Percentiles rank a stretch among this genome's conserved stretches.
phyloP scores from a whole-genome alignment of 2,113 vertebrate genomes.

The Coracopsis vasa region DNA sequence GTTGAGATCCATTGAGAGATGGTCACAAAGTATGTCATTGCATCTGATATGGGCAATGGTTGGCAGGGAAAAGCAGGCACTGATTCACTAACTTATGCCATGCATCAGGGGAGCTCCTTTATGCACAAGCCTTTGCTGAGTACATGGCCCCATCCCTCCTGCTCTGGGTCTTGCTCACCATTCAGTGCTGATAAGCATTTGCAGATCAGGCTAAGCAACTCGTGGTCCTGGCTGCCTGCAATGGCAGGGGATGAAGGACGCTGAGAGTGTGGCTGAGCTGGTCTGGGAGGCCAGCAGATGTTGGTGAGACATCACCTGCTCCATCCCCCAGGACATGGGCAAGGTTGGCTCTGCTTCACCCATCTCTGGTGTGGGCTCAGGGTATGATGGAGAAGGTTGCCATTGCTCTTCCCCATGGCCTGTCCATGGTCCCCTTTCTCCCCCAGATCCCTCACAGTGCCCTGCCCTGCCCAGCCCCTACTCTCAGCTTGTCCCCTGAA shows the following conservation, averaged over 20 bases:
- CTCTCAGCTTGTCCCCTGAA: accelerated
- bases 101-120: not conserved
- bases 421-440: not conserved
- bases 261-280: not conserved
- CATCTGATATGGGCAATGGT: not conserved
- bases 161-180: not conserved
- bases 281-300: not conserved
- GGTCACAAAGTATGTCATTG: not conserved
- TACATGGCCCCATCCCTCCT: not conserved
- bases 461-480: not conserved
- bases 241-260: not conserved
- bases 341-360: not conserved
- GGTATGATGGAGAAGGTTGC: not conserved
- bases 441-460: not conserved
- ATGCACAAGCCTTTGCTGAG: not conserved
- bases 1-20: not conserved
- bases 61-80: not conserved
- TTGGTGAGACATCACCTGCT: not conserved
- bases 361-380: not conserved
- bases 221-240: not conserved
- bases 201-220: not conserved
- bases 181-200: not conserved
- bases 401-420: not conserved
- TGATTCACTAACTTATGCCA: not conserved
- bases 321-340: not conserved